Base-by-base conservation (phyloP, 2,888 invertebrate genomes). In the Strigamia maritima region DNA sequence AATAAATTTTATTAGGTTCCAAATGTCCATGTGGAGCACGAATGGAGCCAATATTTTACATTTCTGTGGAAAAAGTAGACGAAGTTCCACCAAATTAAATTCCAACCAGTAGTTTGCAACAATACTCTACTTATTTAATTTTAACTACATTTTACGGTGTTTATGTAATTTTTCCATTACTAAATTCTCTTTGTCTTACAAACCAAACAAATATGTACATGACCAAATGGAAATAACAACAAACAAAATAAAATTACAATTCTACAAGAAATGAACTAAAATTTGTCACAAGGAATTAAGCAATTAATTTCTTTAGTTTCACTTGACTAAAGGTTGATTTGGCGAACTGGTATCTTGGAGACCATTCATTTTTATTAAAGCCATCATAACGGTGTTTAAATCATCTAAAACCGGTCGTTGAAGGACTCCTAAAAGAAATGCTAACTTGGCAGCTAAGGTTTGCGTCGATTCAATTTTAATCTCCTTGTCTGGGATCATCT, bases 1-100 rank as follows among this genome's bases (percentile, higher is more conserved):
- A 49, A 26, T 54, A 65, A 80, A 80, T 78, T 81, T 80, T 86
- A 85, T 49, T 87, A 90, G 93, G 94, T 79, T 94, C 94, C 83
- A 92, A 93, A 83, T 96, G 96, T 85, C 94, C 94, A 0, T 97
- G 96, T 86, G 95, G 95, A 0, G 91, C 92, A 81, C 93, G 94
- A 87, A 92, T 95, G 80, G 93, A 94, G 16, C 95, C 95, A 0
- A 94, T 94, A 26, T 96, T 96, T 88, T 96, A 95, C 87, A 88
- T 97, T 22, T 16, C 19, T 12, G 2, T 16, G 70, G 70, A 28
- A 19, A 70, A 70, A 70, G 19, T 70, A 19, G 26, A 70, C 14
- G 14, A n/a, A 83, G 93, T 94, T 83, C 94, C 94, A 60, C 93
- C 94, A 74, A 95, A 94, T 88, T 94, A 96, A 81, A 95, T 96